Evolutionary conservation across 2,888 invertebrate genomes (phyloP).

Genomic region (Scaptomyza cyrtandrae): DNA sequence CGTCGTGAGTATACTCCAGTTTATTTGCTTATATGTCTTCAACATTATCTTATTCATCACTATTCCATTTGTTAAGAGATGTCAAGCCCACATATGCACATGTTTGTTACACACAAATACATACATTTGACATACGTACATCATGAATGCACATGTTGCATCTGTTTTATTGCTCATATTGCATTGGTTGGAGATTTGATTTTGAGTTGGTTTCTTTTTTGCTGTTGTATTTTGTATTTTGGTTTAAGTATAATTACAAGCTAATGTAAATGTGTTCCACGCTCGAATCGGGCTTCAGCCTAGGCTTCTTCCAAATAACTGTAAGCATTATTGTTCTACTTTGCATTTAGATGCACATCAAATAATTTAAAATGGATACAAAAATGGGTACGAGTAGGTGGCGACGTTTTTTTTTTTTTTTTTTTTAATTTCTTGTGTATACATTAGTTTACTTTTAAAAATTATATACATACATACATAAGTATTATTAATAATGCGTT

Average conservation of each 20-base stretch:
- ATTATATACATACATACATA: slow-evolving; percentile 61
- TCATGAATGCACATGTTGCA: background rate
- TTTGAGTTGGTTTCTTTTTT: slow-evolving; percentile 7
- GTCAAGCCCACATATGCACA: slow-evolving; percentile 1
- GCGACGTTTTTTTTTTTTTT: slow-evolving; percentile 56
- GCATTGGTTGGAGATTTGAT: slow-evolving; percentile 9
- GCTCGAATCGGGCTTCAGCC: slow-evolving; percentile 13
- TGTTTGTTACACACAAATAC: background rate
- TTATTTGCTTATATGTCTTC: too few species aligned
- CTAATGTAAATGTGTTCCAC: slow-evolving; percentile 53
- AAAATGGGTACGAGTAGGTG: slow-evolving; percentile 69
- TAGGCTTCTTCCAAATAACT: slow-evolving; percentile 19
- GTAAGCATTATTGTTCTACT: slow-evolving; percentile 43
- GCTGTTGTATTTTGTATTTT: slow-evolving; percentile 8
- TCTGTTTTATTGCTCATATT: slow-evolving; percentile 17
- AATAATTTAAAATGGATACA: slow-evolving; percentile 74
- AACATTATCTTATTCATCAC: too few species aligned
- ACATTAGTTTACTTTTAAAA: slow-evolving; percentile 66
- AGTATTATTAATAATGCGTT: slow-evolving; percentile 45
- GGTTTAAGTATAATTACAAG: slow-evolving; percentile 29
- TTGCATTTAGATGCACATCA: slow-evolving; percentile 34
- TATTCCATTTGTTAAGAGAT: too few species aligned
- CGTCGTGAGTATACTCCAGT: too few species aligned
- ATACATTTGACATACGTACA: slow-evolving; percentile 7
- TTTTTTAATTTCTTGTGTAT: slow-evolving; percentile 36